Percentiles rank a stretch among this genome's conserved stretches.
Evolutionary conservation across 2,113 vertebrate genomes (phyloP).

Genomic region (Barnardius zonarius): DNA sequence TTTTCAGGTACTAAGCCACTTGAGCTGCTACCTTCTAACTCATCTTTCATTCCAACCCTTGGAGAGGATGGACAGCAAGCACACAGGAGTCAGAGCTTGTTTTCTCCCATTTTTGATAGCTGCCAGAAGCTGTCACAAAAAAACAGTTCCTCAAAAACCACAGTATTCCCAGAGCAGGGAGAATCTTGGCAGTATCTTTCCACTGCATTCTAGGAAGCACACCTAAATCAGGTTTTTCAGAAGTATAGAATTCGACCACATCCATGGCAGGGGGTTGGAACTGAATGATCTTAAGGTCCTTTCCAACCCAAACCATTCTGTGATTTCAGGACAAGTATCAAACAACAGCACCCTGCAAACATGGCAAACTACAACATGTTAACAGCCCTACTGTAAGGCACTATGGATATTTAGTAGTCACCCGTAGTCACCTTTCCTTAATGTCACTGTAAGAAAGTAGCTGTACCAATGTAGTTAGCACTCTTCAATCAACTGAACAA

Average conservation of each 20-base stretch:
- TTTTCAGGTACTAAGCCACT: not conserved
- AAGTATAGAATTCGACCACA: not conserved
- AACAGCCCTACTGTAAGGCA: not conserved
- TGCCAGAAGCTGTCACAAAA: not conserved
- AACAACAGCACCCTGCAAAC: not conserved
- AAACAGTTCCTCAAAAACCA: not conserved
- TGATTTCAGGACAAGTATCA: not conserved
- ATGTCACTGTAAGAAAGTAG: not conserved
- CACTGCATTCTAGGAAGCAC: not conserved
- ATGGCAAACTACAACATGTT: accelerated
- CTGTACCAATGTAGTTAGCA: not conserved
- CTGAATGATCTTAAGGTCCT: not conserved
- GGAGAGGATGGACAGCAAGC: not conserved
- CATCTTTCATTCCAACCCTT: not conserved
- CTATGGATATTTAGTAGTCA: not conserved
- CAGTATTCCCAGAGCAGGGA: not conserved
- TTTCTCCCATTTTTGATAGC: not conserved
- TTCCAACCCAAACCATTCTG: not conserved
- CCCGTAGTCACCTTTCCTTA: not conserved
- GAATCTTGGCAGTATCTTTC: not conserved
- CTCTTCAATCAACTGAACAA: not conserved
- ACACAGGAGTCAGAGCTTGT: not conserved
- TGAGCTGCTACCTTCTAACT: not conserved
- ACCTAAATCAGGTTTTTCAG: not conserved
- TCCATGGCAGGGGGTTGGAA: not conserved